Conservation (phyloP, 2,797 vertebrate genomes). For the Ctenochaetus hawaiiensis region DNA sequence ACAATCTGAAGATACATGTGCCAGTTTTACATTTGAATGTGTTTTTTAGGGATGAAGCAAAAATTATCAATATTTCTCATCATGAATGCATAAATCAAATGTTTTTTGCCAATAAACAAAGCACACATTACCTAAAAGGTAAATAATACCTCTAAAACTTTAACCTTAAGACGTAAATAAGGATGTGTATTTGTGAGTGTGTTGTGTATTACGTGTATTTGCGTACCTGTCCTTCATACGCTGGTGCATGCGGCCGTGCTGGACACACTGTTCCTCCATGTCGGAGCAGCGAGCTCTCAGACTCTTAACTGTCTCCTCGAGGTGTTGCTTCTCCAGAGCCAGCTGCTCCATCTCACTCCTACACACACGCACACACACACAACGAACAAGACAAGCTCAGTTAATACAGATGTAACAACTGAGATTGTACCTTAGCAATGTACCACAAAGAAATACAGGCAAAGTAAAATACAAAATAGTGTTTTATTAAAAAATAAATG, state of each 20-base stretch:
- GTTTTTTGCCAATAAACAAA: background rate
- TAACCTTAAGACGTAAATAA: background rate
- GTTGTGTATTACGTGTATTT: slow-evolving; percentile 10
- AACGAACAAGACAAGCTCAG: slow-evolving; percentile 3
- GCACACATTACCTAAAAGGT: background rate
- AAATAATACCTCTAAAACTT: background rate
- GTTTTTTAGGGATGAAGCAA: background rate
- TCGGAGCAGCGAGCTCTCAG: slow-evolving; percentile 88
- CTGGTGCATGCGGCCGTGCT: slow-evolving; percentile 93
- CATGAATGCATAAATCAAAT: background rate
- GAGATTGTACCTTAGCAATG: no score
- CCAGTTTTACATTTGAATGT: background rate
- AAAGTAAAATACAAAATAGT: background rate
- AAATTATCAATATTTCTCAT: background rate
- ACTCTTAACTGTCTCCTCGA: slow-evolving; percentile 87
- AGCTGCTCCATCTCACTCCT: slow-evolving; percentile 90
- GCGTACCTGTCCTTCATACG: slow-evolving; percentile 93
- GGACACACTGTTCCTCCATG: slow-evolving; percentile 93
- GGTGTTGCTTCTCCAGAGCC: slow-evolving; percentile 88
- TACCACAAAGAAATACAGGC: background rate
- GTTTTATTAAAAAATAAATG: background rate
- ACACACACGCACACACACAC: slow-evolving; percentile 35
- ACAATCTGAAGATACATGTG: background rate
- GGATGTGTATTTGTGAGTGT: slow-evolving; percentile 20
- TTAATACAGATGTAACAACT: background rate